Conservation (phyloP, 2,888 invertebrate genomes). For the Rugalucina vietnamica region DNA sequence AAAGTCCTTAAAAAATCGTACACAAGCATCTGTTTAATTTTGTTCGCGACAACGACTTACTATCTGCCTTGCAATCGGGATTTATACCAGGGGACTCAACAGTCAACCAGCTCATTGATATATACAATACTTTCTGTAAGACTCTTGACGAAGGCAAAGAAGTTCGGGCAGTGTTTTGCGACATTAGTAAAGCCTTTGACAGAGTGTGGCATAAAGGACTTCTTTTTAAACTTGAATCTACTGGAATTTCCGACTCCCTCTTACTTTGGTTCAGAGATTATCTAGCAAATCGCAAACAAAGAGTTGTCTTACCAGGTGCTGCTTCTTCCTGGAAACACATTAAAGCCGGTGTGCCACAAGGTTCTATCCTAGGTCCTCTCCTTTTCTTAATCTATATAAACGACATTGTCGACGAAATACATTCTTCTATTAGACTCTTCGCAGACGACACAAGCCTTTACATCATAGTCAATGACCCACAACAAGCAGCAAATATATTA, state of each 20-base stretch:
- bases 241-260: slow-evolving; percentile 1
- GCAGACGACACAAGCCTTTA: slow-evolving; percentile 24
- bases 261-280: neutral
- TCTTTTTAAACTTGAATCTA: slow-evolving; percentile 11
- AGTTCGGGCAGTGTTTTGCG: slow-evolving; percentile 38
- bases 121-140: slow-evolving; percentile 29
- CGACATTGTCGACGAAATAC: slow-evolving; percentile 21
- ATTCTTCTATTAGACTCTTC: slow-evolving; percentile 13
- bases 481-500: no score
- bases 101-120: slow-evolving; percentile 23
- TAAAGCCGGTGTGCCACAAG: slow-evolving; percentile 22
- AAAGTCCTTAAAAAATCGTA: slow-evolving; percentile 21
- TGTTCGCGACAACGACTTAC: neutral
- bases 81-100: slow-evolving; percentile 35
- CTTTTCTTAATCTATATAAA: slow-evolving; percentile 26
- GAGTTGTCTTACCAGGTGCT: neutral
- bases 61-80: slow-evolving; percentile 31
- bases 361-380: slow-evolving; percentile 12
- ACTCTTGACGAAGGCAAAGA: slow-evolving; percentile 37
- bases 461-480: no score
- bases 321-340: neutral
- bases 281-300: slow-evolving; percentile 15
- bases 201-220: slow-evolving; percentile 37
- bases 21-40: slow-evolving; percentile 26
- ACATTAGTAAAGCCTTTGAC: slow-evolving; percentile 55